A percentile compares a stretch with the other conserved stretches of the same genome.
These are phyloP conservation scores for Lathamus discolor DNA, from an alignment of 2,113 vertebrate genomes.

Conservation along the genomic window DNA sequence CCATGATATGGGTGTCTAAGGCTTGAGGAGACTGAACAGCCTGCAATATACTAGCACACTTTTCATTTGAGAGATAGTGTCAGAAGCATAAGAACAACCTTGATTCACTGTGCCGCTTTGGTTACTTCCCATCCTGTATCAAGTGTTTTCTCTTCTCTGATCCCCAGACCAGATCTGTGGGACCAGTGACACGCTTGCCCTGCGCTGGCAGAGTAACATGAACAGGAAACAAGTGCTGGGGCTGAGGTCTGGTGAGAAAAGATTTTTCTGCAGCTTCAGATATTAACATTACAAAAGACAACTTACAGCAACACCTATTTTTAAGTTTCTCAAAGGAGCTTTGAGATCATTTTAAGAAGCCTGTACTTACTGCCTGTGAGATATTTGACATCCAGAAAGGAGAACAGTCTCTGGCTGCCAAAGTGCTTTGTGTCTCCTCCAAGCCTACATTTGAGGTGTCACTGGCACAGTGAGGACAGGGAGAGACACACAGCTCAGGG, in stretches of 20 bases:
- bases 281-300: conserved; percentile 4
- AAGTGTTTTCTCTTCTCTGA: background rate
- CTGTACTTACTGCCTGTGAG: background rate
- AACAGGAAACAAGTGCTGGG: background rate
- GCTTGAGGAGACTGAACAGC: background rate
- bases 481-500: background rate
- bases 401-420: background rate
- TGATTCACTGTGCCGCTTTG: background rate
- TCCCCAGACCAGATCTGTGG: background rate
- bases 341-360: background rate
- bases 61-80: conserved; percentile 26
- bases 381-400: background rate
- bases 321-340: conserved; percentile 26
- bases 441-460: background rate
- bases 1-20: background rate
- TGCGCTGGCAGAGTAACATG: fast-evolving
- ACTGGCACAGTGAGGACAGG: background rate
- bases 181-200: background rate
- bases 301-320: background rate
- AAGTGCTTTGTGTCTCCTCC: background rate
- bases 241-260: background rate
- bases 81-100: background rate
- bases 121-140: background rate
- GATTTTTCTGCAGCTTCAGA: background rate
- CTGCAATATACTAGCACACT: conserved; percentile 17